A percentile compares a stretch with the other conserved stretches of the same genome.
phyloP scores from a whole-genome alignment of 2,113 vertebrate species.

The Crotophaga sulcirostris region DNA sequence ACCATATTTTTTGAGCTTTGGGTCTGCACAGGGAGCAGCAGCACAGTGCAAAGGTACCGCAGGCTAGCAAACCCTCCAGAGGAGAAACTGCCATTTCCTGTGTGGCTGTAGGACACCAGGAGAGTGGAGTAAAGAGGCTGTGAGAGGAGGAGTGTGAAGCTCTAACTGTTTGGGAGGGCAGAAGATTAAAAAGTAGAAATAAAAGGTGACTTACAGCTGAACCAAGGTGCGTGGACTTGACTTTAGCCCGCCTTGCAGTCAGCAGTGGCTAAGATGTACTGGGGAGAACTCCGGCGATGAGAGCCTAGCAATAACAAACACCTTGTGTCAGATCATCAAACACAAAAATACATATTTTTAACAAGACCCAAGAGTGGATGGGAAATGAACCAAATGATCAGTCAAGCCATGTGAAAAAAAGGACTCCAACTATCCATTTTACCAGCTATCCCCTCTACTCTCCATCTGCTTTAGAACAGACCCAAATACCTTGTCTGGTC shows the following conservation, averaged over 20 bases:
- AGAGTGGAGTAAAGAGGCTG: background rate
- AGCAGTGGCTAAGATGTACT: background rate
- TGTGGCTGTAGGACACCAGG: background rate
- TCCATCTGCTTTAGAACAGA: background rate
- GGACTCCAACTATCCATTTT: background rate
- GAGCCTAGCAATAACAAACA: background rate
- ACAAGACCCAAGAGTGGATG: background rate
- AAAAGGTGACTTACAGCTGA: constrained; percentile 12
- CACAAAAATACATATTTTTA: background rate
- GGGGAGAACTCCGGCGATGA: background rate
- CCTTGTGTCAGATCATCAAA: background rate
- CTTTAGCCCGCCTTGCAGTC: background rate
- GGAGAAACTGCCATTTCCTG: background rate
- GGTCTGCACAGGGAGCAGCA: background rate
- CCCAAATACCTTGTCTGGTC: background rate
- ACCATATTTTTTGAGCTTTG: background rate
- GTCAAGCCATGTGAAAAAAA: background rate
- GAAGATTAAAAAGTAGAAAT: background rate
- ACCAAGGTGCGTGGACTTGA: background rate
- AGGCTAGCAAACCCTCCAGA: background rate
- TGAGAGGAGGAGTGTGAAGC: background rate
- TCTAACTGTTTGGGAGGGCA: background rate
- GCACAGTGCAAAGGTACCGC: background rate
- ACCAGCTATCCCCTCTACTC: background rate
- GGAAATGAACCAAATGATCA: background rate